phyloP scores from a whole-genome alignment of 2,888 invertebrate species.

The Nysson spinosus region DNA sequence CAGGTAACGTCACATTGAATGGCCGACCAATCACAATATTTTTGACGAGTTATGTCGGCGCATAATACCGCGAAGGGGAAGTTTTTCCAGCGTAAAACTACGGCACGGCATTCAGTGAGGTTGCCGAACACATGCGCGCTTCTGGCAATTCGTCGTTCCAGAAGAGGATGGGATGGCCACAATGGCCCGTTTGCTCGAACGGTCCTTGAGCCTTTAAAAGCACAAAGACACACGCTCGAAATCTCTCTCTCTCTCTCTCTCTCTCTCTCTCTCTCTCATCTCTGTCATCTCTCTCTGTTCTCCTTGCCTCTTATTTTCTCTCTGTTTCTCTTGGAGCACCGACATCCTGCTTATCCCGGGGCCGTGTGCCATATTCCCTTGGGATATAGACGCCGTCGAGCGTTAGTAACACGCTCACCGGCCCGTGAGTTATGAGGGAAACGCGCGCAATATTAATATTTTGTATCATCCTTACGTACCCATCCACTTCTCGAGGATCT shows the following conservation, averaged over 20 bases:
- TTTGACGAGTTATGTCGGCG: conserved; percentile 76
- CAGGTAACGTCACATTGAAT: conserved; percentile 74
- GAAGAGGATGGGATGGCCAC: conserved; percentile 43
- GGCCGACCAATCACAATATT: conserved; percentile 76
- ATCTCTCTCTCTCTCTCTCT: conserved; percentile 35
- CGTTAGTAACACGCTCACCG: conserved; percentile 76
- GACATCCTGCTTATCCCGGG: conserved; percentile 70
- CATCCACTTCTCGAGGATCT: not conserved
- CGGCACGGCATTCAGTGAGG: conserved; percentile 68
- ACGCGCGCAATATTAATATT: conserved; percentile 76
- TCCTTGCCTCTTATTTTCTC: conserved; percentile 38
- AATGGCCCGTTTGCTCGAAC: conserved; percentile 62
- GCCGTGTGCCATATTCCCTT: conserved; percentile 65
- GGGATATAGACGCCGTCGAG: conserved; percentile 72
- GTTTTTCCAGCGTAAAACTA: conserved; percentile 62
- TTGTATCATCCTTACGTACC: conserved; percentile 75
- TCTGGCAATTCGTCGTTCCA: conserved; percentile 38
- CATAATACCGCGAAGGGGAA: conserved; percentile 63
- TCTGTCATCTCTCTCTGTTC: conserved; percentile 43
- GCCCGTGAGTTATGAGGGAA: conserved; percentile 77
- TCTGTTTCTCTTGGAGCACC: conserved; percentile 25
- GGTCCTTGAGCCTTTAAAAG: conserved; percentile 69
- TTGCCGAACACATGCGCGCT: conserved; percentile 37
- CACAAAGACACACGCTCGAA: conserved; percentile 71
- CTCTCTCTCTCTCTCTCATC: conserved; percentile 23